A percentile compares a stretch with the other conserved stretches of the same genome.
These are phyloP conservation scores for Bos javanicus DNA, from an alignment of 2,113 vertebrate species.

Conservation along the genomic window DNA sequence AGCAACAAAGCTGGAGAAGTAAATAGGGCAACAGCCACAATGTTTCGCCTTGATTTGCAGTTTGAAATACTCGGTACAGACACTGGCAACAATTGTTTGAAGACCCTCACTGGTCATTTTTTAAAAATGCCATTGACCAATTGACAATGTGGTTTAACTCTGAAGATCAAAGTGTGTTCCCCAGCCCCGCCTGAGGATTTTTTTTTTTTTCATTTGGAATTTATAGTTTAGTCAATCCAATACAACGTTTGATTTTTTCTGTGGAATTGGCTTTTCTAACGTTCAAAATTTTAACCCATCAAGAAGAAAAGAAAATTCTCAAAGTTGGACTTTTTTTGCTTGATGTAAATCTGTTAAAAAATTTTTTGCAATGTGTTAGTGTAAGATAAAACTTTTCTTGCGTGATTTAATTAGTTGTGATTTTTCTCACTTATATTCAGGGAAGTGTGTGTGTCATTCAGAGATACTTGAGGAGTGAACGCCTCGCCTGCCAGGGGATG, in stretches of 20 bases:
- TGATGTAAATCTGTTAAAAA: background rate
- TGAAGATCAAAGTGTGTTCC: background rate
- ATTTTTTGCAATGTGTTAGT: accelerated
- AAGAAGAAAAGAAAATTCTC: background rate
- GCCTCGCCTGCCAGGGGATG: too few relatives aligned
- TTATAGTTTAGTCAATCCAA: background rate
- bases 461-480: background rate
- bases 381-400: accelerated
- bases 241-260: background rate
- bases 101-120: background rate
- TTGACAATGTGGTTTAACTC: background rate
- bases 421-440: background rate
- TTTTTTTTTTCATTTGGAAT: background rate
- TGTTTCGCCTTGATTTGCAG: background rate
- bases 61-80: background rate
- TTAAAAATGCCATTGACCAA: background rate
- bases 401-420: accelerated
- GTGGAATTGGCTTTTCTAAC: background rate
- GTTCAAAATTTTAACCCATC: background rate
- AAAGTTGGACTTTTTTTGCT: accelerated
- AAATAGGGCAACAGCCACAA: accelerated
- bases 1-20: background rate
- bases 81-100: background rate
- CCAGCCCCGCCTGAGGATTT: background rate
- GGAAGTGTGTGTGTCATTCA: background rate